Conservation (phyloP, 2,888 invertebrate species). For the Gasteruption jaculator region DNA sequence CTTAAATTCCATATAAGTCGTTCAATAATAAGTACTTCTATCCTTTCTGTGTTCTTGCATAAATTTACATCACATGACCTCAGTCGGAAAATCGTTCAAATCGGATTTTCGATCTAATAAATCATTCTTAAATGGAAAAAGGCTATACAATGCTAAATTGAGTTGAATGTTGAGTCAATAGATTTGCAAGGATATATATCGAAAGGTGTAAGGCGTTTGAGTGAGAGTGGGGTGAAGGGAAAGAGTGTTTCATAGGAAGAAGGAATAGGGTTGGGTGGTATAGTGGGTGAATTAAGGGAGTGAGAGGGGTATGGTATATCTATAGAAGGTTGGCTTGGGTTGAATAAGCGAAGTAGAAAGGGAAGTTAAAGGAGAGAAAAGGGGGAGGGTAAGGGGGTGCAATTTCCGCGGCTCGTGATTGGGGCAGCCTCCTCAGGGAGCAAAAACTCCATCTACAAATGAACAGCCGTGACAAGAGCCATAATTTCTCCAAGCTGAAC, state of each 20-base stretch:
- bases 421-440: conserved; percentile 62
- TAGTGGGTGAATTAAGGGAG: conserved; percentile 21
- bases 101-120: too few relatives aligned
- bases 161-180: conserved; percentile 25
- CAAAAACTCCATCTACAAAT: conserved; percentile 69
- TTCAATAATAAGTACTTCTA: too few relatives aligned
- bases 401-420: conserved; percentile 69
- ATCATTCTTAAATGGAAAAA: too few relatives aligned
- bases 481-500: conserved; percentile 59
- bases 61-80: too few relatives aligned
- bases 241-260: conserved; percentile 22
- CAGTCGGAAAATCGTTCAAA: too few relatives aligned
- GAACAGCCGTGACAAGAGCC: conserved; percentile 68
- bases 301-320: conserved; percentile 22
- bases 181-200: conserved; percentile 29
- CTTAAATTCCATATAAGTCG: too few relatives aligned
- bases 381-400: conserved; percentile 48
- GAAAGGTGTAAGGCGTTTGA: conserved; percentile 31
- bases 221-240: conserved; percentile 19
- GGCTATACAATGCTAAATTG: too few relatives aligned
- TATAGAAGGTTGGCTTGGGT: too few relatives aligned
- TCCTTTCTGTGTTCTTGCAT: too few relatives aligned
- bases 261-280: conserved; percentile 19
- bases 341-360: conserved; percentile 32
- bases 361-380: conserved; percentile 32